Evolutionary conservation across 2,797 vertebrate species (phyloP).

Genomic region (Chaetodon trifasciatus): DNA sequence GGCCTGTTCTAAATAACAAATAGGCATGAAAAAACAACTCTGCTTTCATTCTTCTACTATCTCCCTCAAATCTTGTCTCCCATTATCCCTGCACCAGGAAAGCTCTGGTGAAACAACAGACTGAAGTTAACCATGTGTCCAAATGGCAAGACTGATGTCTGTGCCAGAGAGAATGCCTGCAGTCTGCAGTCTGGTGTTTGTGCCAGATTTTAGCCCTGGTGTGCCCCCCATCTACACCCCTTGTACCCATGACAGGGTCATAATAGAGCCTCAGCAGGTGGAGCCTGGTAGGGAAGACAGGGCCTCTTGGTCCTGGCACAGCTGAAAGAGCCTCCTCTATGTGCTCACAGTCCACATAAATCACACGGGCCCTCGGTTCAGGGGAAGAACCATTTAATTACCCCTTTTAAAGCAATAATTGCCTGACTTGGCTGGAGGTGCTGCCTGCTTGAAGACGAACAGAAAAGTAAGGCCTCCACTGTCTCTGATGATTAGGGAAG

Average conservation of each 20-base stretch:
- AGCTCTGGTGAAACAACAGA: conserved; percentile 69
- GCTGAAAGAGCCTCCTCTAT: conserved; percentile 65
- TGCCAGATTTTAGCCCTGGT: conserved; percentile 62
- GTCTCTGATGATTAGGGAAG: conserved; percentile 38
- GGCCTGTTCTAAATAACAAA: conserved; percentile 64
- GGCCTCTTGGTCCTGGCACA: conserved; percentile 60
- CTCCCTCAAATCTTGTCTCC: conserved; percentile 69
- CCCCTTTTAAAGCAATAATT: conserved; percentile 76
- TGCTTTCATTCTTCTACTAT: conserved; percentile 64
- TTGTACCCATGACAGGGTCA: conserved; percentile 72
- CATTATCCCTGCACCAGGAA: conserved; percentile 68
- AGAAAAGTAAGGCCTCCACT: conserved; percentile 43
- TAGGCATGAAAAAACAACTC: conserved; percentile 55
- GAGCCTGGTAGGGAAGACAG: conserved; percentile 37
- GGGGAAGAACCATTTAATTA: conserved; percentile 78
- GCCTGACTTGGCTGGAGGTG: conserved; percentile 65
- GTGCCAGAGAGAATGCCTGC: conserved; percentile 69
- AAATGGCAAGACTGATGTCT: conserved; percentile 60
- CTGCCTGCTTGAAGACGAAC: conserved; percentile 47
- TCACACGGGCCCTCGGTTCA: conserved; percentile 66
- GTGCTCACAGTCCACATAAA: conserved; percentile 68
- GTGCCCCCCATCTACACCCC: conserved; percentile 57
- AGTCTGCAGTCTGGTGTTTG: conserved; percentile 47
- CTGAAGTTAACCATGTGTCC: conserved; percentile 68
- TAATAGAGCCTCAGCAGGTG: conserved; percentile 66